These are phyloP conservation scores for Manduca sexta DNA, from an alignment of 1,140 invertebrate genomes.

Conservation along the genomic window DNA sequence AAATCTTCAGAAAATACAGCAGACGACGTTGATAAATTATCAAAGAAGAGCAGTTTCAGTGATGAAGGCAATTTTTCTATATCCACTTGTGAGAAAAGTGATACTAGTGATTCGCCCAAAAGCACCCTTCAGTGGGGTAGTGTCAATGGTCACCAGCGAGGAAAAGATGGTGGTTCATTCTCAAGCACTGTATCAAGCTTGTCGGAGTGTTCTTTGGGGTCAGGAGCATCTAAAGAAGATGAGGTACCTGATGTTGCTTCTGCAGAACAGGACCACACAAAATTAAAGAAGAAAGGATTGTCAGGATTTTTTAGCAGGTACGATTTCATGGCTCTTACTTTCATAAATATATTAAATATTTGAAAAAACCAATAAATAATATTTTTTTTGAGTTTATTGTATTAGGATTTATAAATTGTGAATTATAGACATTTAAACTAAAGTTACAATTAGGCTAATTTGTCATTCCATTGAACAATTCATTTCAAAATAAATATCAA, in stretches of 20 bases:
- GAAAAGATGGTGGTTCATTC: conserved; percentile 69
- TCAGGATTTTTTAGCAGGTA: conserved; percentile 71
- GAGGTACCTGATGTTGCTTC: conserved; percentile 29
- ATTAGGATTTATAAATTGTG: too few relatives aligned
- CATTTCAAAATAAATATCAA: too few relatives aligned
- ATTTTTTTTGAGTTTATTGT: too few relatives aligned
- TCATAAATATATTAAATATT: too few relatives aligned
- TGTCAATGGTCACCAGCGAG: conserved; percentile 62
- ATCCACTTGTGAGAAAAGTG: conserved; percentile 69
- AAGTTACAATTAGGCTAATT: too few relatives aligned
- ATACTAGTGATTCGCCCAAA: conserved; percentile 67
- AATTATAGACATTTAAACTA: too few relatives aligned
- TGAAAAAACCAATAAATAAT: too few relatives aligned
- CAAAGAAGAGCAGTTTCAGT: conserved; percentile 69
- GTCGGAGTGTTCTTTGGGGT: conserved; percentile 65
- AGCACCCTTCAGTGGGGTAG: conserved; percentile 67
- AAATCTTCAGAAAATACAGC: conserved; percentile 38
- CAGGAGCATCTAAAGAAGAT: conserved; percentile 59
- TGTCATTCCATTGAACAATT: not conserved
- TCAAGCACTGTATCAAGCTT: conserved; percentile 70
- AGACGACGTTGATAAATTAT: conserved; percentile 58
- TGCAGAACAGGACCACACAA: conserved; percentile 39
- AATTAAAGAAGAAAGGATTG: conserved; percentile 68
- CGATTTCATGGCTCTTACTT: too few relatives aligned
- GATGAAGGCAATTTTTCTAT: conserved; percentile 70